phyloP scores from a whole-genome alignment of 2,113 vertebrate genomes.

The Nannospalax galili region DNA sequence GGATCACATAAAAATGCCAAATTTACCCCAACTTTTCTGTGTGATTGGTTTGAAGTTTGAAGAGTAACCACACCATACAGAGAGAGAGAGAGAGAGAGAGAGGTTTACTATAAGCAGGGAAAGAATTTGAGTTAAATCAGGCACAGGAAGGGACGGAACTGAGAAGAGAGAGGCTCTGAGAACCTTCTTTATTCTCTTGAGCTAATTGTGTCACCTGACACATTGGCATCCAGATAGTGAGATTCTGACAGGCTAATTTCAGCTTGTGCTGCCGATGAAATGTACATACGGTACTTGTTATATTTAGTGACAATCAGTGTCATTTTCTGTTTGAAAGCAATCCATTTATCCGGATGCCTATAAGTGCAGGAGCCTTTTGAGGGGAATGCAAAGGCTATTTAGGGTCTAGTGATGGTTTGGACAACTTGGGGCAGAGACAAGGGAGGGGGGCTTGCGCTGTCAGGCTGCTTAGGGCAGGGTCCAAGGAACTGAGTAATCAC shows the following conservation, averaged over 20 bases:
- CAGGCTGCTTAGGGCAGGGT: background rate
- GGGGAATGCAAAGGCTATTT: background rate
- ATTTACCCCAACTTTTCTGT: background rate
- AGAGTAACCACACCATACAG: conserved; percentile 15
- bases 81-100: no score
- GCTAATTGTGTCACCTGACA: conserved; percentile 86
- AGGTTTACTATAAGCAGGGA: conserved; percentile 65
- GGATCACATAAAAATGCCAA: background rate
- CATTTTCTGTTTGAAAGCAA: conserved; percentile 83
- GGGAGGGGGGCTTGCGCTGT: background rate
- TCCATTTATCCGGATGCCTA: conserved; percentile 66
- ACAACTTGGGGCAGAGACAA: background rate
- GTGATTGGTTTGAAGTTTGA: background rate
- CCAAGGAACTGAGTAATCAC: background rate
- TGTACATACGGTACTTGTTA: conserved; percentile 79
- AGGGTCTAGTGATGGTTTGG: background rate
- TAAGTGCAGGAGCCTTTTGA: conserved; percentile 16
- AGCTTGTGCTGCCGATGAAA: conserved; percentile 83
- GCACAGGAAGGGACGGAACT: conserved; percentile 60
- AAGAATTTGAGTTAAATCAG: conserved; percentile 78
- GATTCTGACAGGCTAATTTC: conserved; percentile 87
- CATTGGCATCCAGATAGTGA: conserved; percentile 77
- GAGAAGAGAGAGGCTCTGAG: conserved; percentile 74
- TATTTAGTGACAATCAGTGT: conserved; percentile 86
- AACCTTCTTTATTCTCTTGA: conserved; percentile 83